A percentile compares a stretch with the other conserved stretches of the same genome.
Evolutionary conservation across 2,797 vertebrate species (phyloP).

Genomic region (Phrynocephalus guinanensis): DNA sequence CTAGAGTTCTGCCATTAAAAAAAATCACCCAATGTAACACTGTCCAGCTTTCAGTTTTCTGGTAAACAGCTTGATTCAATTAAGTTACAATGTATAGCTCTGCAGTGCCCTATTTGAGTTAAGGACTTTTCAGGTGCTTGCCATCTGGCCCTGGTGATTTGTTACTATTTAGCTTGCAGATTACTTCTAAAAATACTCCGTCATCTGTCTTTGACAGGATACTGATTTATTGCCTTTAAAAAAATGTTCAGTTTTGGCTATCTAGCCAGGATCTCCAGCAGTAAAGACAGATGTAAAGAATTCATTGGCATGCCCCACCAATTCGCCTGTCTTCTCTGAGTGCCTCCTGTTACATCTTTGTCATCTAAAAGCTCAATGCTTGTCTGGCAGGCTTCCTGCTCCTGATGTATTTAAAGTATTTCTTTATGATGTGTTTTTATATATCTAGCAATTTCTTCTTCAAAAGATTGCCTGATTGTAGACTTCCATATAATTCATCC

Average conservation of each 20-base stretch:
- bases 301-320: conserved; percentile 28
- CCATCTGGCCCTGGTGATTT: conserved; percentile 32
- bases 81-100: conserved; percentile 29
- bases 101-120: conserved; percentile 4
- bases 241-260: conserved; percentile 18
- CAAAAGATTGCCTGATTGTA: conserved; percentile 25
- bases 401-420: conserved; percentile 32
- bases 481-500: conserved; percentile 16
- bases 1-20: background rate
- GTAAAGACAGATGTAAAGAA: conserved; percentile 31
- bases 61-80: conserved; percentile 7
- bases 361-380: conserved; percentile 12
- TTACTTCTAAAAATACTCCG: conserved; percentile 37
- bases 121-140: conserved; percentile 22
- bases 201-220: conserved; percentile 20
- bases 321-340: conserved; percentile 40
- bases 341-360: conserved; percentile 33
- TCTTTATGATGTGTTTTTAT: conserved; percentile 20
- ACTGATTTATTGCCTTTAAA: conserved; percentile 34
- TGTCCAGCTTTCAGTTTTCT: background rate
- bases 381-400: conserved; percentile 27
- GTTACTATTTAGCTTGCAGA: conserved; percentile 42
- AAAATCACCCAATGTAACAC: background rate
- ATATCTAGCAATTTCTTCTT: conserved; percentile 31
- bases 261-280: conserved; percentile 19